phyloP scores from a whole-genome alignment of 1,140 invertebrate genomes.

The Ceratina calcarata region DNA sequence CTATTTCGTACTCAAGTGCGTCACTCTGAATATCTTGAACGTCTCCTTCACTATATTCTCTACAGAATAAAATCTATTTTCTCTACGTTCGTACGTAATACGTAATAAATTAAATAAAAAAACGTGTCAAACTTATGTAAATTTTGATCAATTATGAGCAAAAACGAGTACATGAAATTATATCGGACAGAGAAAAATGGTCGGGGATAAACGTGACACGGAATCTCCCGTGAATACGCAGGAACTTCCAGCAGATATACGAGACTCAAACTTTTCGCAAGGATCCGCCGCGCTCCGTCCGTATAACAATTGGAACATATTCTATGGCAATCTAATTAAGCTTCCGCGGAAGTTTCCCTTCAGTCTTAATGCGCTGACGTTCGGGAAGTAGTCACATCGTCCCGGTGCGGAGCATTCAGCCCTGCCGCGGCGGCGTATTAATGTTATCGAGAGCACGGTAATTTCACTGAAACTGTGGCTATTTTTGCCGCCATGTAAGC shows the following conservation, averaged over 20 bases:
- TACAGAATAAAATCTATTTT: neutral
- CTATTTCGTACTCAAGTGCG: neutral
- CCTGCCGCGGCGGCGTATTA: conserved; percentile 14
- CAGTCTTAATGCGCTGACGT: conserved; percentile 30
- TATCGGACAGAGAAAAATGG: neutral
- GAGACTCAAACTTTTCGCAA: conserved; percentile 17
- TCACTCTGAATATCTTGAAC: neutral
- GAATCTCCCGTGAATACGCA: neutral
- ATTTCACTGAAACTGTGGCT: conserved; percentile 32
- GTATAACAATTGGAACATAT: conserved; percentile 26
- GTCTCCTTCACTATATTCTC: neutral
- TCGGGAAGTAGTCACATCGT: conserved; percentile 8
- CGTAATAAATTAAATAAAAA: no score
- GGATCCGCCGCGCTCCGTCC: conserved; percentile 6
- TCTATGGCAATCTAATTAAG: conserved; percentile 33
- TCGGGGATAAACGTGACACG: neutral
- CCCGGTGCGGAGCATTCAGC: neutral
- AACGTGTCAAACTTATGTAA: no score
- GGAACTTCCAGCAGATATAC: conserved; percentile 8
- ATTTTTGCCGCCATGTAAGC: conserved; percentile 25
- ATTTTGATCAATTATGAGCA: no score
- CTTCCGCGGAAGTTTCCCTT: conserved; percentile 23
- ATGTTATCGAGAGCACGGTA: conserved; percentile 28
- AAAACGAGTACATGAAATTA: neutral
- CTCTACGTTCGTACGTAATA: no score